phyloP scores from a whole-genome alignment of 2,888 invertebrate genomes.

The Alloplasta piceator region DNA sequence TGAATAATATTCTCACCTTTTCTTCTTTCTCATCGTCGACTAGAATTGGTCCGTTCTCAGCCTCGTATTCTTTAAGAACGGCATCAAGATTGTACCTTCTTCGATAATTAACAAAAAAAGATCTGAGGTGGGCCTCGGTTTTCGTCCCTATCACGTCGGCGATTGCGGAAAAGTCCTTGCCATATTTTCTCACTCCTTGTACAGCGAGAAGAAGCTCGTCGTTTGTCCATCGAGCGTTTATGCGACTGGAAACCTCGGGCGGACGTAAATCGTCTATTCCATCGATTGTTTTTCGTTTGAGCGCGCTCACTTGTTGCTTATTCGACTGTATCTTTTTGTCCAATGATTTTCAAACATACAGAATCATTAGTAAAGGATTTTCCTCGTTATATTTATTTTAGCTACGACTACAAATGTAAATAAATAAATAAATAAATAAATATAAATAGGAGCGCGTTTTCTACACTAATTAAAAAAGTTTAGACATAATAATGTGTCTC shows the following conservation, averaged over 20 bases:
- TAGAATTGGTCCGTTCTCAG: slow-evolving; percentile 87
- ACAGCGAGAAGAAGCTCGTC: slow-evolving; percentile 96
- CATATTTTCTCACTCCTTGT: slow-evolving; percentile 93
- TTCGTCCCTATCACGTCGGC: slow-evolving; percentile 98
- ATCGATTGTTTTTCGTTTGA: slow-evolving; percentile 90
- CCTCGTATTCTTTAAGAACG: slow-evolving; percentile 93
- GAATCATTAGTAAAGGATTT: slow-evolving; percentile 19
- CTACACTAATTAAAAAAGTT: background rate
- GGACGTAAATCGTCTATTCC: slow-evolving; percentile 88
- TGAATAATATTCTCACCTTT: slow-evolving; percentile 74
- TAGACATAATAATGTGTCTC: slow-evolving; percentile 9
- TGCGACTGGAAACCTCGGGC: slow-evolving; percentile 88
- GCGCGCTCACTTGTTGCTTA: slow-evolving; percentile 94
- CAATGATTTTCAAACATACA: slow-evolving; percentile 76
- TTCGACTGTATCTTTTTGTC: slow-evolving; percentile 93
- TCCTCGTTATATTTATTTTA: slow-evolving; percentile 18
- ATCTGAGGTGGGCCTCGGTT: slow-evolving; percentile 95
- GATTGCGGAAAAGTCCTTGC: slow-evolving; percentile 96
- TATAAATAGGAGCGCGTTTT: slow-evolving; percentile 51
- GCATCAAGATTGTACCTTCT: slow-evolving; percentile 95
- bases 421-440: slow-evolving; percentile 49
- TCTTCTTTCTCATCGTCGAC: slow-evolving; percentile 83
- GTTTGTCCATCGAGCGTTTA: slow-evolving; percentile 95
- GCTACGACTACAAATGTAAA: slow-evolving; percentile 6
- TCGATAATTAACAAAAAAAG: slow-evolving; percentile 96